phyloP scores from a whole-genome alignment of 1,140 invertebrate genomes.

The Bombus waltoni region DNA sequence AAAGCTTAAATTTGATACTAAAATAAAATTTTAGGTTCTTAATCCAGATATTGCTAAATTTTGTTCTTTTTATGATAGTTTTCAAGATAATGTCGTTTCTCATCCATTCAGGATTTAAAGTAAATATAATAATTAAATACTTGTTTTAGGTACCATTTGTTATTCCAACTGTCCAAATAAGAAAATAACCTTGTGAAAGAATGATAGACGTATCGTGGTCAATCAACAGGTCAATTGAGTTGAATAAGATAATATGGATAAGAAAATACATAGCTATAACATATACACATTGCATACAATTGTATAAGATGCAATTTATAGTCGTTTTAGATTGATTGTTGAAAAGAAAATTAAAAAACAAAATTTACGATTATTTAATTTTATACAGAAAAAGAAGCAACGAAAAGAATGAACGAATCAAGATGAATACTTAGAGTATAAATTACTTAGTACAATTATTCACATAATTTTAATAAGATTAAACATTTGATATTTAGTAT shows the following conservation, averaged over 20 bases:
- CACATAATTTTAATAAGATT: not conserved
- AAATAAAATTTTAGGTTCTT: too few relatives aligned
- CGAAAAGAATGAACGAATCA: not conserved
- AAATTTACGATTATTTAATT: not conserved
- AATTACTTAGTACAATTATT: not conserved
- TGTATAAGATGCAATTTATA: too few relatives aligned
- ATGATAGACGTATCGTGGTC: not conserved
- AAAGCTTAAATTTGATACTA: too few relatives aligned
- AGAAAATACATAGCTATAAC: not conserved
- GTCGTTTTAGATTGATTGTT: too few relatives aligned
- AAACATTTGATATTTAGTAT: not conserved
- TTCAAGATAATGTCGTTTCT: not conserved
- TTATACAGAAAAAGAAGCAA: not conserved
- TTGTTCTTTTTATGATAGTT: not conserved
- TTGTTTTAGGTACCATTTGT: not conserved
- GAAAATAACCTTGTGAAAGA: not conserved
- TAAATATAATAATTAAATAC: too few relatives aligned
- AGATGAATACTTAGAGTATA: not conserved
- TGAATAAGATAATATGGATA: not conserved
- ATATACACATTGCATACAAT: too few relatives aligned
- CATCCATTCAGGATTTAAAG: too few relatives aligned
- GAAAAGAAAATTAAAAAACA: too few relatives aligned
- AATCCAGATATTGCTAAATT: too few relatives aligned
- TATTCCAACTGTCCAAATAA: not conserved
- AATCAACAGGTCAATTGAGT: too few relatives aligned